These are phyloP conservation scores for Cricetomys ansorgei DNA, from an alignment of 2,113 vertebrate genomes.

Conservation along the genomic window DNA sequence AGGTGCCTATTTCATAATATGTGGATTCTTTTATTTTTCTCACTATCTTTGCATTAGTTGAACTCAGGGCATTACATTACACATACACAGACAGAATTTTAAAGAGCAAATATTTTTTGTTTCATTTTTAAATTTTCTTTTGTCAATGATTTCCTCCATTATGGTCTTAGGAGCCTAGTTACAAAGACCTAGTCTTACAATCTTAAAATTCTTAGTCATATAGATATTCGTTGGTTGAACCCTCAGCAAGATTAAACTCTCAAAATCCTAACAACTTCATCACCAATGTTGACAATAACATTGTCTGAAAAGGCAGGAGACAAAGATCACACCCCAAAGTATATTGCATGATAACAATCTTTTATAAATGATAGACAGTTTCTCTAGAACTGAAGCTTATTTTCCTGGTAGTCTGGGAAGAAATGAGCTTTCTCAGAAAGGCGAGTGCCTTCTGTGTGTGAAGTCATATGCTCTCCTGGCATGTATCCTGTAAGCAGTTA, in stretches of 20 bases:
- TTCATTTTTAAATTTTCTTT: neutral
- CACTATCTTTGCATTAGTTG: neutral
- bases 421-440: neutral
- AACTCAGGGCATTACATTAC: neutral
- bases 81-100: neutral
- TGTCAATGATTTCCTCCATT: neutral
- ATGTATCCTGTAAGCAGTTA: neutral
- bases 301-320: neutral
- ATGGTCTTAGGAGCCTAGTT: neutral
- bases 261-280: neutral
- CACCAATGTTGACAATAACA: neutral
- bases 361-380: neutral
- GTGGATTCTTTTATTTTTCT: neutral
- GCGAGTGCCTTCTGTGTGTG: neutral
- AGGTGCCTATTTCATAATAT: neutral
- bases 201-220: neutral
- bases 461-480: neutral
- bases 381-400: neutral
- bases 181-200: neutral
- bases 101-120: neutral
- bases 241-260: neutral
- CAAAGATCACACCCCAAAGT: neutral
- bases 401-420: neutral
- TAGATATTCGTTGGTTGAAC: neutral
- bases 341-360: neutral